phyloP scores from a whole-genome alignment of 2,113 vertebrate genomes.

The Empidonax alnorum region DNA sequence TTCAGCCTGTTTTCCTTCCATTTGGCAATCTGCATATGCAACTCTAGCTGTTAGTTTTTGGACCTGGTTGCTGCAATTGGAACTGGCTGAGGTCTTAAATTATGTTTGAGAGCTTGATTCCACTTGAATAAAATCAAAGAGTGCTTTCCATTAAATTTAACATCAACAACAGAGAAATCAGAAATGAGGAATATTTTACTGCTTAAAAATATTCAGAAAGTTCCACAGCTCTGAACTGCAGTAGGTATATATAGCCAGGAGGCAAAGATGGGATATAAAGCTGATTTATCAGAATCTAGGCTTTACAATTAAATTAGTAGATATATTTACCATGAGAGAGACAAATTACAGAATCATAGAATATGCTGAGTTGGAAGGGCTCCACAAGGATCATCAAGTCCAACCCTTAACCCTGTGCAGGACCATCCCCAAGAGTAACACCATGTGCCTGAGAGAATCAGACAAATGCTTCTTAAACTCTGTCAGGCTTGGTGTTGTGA shows the following conservation, averaged over 20 bases:
- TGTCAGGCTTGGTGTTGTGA: background rate
- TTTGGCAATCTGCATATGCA: slow-evolving; percentile 28
- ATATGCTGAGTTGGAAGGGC: background rate
- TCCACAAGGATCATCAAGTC: background rate
- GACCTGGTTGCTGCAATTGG: background rate
- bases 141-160: slow-evolving; percentile 38
- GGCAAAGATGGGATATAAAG: background rate
- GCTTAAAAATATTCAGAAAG: slow-evolving; percentile 5
- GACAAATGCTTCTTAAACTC: background rate
- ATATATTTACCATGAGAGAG: background rate
- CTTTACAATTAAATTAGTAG: background rate
- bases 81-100: slow-evolving; percentile 46
- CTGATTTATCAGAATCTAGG: background rate
- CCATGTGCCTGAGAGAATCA: background rate
- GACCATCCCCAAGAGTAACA: background rate
- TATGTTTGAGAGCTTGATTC: slow-evolving; percentile 48
- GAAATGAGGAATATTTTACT: slow-evolving; percentile 4
- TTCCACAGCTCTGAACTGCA: background rate
- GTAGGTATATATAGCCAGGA: background rate
- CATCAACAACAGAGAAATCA: slow-evolving; percentile 7
- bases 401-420: background rate
- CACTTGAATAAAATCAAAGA: slow-evolving; percentile 29
- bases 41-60: slow-evolving; percentile 34
- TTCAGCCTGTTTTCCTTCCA: slow-evolving; percentile 38
- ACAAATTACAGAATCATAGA: background rate